Percentiles rank a stretch among this genome's conserved stretches.
These are phyloP conservation scores for Nomada flava DNA, from an alignment of 2,888 invertebrate genomes.

Conservation along the genomic window DNA sequence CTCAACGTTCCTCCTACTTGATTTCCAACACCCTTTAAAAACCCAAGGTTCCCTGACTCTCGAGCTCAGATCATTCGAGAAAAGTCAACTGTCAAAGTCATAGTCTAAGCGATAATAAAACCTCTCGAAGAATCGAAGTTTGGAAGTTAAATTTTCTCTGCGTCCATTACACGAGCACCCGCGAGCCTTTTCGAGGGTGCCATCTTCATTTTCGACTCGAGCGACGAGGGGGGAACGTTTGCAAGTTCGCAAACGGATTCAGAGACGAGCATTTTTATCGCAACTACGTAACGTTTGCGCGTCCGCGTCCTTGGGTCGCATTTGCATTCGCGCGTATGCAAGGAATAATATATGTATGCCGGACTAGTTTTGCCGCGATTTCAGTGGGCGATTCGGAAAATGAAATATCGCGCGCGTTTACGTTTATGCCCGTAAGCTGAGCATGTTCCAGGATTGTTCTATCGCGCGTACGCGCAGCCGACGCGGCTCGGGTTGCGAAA, in stretches of 20 bases:
- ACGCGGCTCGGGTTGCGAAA: not conserved
- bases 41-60: too few species aligned
- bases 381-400: constrained; percentile 24
- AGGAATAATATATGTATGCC: constrained; percentile 18
- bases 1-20: too few species aligned
- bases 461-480: not conserved
- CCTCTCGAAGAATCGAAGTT: too few species aligned
- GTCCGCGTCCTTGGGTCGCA: constrained; percentile 46
- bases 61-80: too few species aligned
- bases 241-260: not conserved
- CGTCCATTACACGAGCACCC: too few species aligned
- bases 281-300: constrained; percentile 29
- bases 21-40: too few species aligned
- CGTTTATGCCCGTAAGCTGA: not conserved
- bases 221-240: not conserved
- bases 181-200: too few species aligned
- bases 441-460: not conserved
- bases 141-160: too few species aligned
- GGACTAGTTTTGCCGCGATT: constrained; percentile 19
- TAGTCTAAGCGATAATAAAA: too few species aligned
- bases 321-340: constrained; percentile 51
- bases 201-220: too few species aligned
- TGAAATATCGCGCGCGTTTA: not conserved
- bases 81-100: too few species aligned
- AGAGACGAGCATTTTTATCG: constrained; percentile 47